Evolutionary conservation across 2,888 invertebrate species (phyloP).

Genomic region (Acanthacorydalis orientalis): DNA sequence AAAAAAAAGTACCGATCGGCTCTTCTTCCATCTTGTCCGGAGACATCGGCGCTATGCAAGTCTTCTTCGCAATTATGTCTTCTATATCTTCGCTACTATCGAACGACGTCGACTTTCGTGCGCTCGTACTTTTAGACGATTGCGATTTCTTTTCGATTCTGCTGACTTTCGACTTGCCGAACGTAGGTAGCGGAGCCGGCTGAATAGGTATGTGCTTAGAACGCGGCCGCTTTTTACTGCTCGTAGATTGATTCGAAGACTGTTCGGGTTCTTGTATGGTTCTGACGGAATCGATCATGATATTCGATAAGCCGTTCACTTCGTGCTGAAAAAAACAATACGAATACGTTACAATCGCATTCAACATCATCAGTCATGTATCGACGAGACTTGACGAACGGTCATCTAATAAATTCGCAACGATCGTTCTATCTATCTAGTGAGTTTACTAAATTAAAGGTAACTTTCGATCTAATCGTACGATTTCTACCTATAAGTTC

Average conservation of each 20-base stretch:
- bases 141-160: no score
- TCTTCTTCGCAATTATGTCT: not conserved
- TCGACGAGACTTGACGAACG: no score
- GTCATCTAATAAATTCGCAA: no score
- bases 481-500: no score
- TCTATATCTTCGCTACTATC: not conserved
- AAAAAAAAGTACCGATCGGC: not conserved
- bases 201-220: not conserved
- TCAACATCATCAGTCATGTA: no score
- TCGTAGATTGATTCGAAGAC: not conserved
- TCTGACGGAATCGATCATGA: not conserved
- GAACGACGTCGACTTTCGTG: not conserved
- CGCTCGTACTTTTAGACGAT: no score
- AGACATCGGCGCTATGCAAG: not conserved
- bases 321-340: slow-evolving; percentile 1
- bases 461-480: no score
- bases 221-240: not conserved
- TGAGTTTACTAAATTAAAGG: no score
- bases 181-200: not conserved
- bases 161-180: not conserved
- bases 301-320: not conserved
- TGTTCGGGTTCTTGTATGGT: not conserved
- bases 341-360: no score
- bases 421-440: no score
- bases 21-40: slow-evolving; percentile 2